Evolutionary conservation across 2,888 invertebrate species (phyloP).

Genomic region (Eurytoma adleriae): DNA sequence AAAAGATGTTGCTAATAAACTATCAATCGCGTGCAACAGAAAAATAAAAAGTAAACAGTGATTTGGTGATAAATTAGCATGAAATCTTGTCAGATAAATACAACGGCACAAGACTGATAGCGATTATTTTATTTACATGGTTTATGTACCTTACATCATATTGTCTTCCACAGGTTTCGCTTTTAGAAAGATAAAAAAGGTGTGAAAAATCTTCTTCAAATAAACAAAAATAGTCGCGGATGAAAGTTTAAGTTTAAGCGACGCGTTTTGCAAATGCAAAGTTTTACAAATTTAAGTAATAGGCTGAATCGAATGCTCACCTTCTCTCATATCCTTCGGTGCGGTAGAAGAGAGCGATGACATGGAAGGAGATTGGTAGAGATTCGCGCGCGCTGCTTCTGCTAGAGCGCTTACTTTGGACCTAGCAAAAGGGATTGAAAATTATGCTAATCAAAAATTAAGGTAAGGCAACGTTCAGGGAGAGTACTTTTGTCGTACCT

Average conservation of each 20-base stretch:
- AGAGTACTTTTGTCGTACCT: slow-evolving; percentile 63
- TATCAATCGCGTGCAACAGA: slow-evolving; percentile 7
- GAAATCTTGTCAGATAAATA: neutral
- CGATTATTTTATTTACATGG: slow-evolving; percentile 48
- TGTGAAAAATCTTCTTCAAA: slow-evolving; percentile 25
- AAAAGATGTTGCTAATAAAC: neutral
- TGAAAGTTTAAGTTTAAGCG: slow-evolving; percentile 26
- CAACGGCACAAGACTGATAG: slow-evolving; percentile 49
- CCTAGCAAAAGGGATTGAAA: slow-evolving; percentile 61
- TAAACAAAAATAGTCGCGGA: neutral
- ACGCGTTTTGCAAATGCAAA: slow-evolving; percentile 23
- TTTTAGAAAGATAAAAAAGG: slow-evolving; percentile 68
- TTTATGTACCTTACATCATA: slow-evolving; percentile 73
- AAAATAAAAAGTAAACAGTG: slow-evolving; percentile 38
- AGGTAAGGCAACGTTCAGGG: neutral
- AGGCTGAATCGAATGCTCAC: slow-evolving; percentile 60
- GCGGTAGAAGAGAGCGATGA: slow-evolving; percentile 69
- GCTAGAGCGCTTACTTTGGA: slow-evolving; percentile 72
- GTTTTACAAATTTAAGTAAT: neutral
- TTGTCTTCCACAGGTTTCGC: slow-evolving; percentile 73
- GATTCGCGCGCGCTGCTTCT: slow-evolving; percentile 69
- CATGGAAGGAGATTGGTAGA: slow-evolving; percentile 72
- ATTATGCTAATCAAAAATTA: slow-evolving; percentile 10
- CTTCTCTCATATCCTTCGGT: slow-evolving; percentile 73
- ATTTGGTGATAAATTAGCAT: too few species aligned